Percentiles rank a stretch among this genome's conserved stretches.
These are phyloP conservation scores for Drosophila subquinaria DNA, from an alignment of 2,888 invertebrate species.

Conservation along the genomic window DNA sequence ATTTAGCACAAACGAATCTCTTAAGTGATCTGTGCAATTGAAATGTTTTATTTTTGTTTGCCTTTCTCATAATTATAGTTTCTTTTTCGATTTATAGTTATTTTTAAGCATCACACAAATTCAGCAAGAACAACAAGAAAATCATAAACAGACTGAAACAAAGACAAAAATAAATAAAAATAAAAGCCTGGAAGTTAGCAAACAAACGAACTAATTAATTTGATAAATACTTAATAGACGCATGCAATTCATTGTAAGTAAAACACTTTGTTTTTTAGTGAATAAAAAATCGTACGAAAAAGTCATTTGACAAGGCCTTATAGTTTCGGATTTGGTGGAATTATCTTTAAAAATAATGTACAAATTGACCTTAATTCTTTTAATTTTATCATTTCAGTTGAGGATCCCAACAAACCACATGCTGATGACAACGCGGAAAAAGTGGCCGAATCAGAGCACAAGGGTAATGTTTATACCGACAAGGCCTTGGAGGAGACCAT, in stretches of 20 bases:
- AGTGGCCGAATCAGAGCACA: slow-evolving; percentile 45
- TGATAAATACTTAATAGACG: slow-evolving; percentile 55
- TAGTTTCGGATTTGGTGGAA: slow-evolving; percentile 9
- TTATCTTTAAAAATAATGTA: background rate
- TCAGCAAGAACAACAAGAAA: slow-evolving; percentile 49
- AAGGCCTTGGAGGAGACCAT: slow-evolving; percentile 87
- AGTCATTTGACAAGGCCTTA: slow-evolving; percentile 2
- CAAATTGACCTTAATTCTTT: background rate
- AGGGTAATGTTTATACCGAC: slow-evolving; percentile 86
- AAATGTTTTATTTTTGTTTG: slow-evolving; percentile 47
- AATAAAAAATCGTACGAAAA: slow-evolving; percentile 56
- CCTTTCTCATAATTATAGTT: slow-evolving; percentile 47
- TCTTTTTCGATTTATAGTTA: slow-evolving; percentile 56
- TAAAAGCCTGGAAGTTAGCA: slow-evolving; percentile 40
- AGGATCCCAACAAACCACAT: slow-evolving; percentile 45
- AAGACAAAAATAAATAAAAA: slow-evolving; percentile 41
- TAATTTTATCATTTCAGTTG: slow-evolving; percentile 49
- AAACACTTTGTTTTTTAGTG: slow-evolving; percentile 49
- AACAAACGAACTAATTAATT: slow-evolving; percentile 40
- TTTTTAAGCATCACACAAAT: slow-evolving; percentile 57
- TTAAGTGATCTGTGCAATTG: slow-evolving; percentile 55
- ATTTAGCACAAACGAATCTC: slow-evolving; percentile 59
- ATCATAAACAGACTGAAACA: slow-evolving; percentile 67
- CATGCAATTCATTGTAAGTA: slow-evolving; percentile 59
- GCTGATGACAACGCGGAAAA: slow-evolving; percentile 17